Evolutionary conservation across 2,888 invertebrate species (phyloP).

Genomic region (Tachina lurida): DNA sequence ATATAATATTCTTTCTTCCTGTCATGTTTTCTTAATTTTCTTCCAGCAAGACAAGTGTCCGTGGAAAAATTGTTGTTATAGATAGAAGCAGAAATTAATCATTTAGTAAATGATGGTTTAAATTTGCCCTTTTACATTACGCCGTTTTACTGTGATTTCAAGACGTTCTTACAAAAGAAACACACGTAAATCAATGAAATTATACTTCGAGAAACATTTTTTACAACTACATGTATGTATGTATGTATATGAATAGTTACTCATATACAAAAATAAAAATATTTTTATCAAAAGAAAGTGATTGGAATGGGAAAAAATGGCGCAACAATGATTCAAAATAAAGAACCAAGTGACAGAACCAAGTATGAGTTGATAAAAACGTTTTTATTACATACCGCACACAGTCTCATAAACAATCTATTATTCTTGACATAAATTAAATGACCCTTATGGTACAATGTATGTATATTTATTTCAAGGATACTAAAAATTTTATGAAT

Average conservation of each 20-base stretch:
- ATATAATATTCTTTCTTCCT: too few relatives aligned
- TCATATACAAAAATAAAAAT: conserved; percentile 5
- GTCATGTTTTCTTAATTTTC: too few relatives aligned
- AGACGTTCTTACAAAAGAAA: too few relatives aligned
- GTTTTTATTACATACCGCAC: conserved; percentile 61
- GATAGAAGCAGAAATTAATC: too few relatives aligned
- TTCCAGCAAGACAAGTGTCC: too few relatives aligned
- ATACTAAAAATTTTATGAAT: conserved; percentile 62
- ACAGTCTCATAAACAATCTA: conserved; percentile 62
- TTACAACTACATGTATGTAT: conserved; percentile 6
- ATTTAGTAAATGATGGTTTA: too few relatives aligned
- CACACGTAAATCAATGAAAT: too few relatives aligned
- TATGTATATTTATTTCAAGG: conserved; percentile 63
- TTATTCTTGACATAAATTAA: conserved; percentile 70
- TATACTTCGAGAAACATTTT: too few relatives aligned
- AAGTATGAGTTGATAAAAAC: conserved; percentile 5
- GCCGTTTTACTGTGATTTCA: too few relatives aligned
- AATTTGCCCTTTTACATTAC: too few relatives aligned
- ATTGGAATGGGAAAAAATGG: background rate
- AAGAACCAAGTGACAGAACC: background rate
- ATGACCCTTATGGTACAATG: conserved; percentile 63
- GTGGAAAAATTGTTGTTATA: too few relatives aligned
- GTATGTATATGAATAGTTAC: background rate
- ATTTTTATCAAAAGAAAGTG: conserved; percentile 7
- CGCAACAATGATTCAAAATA: background rate